These are phyloP conservation scores for Gila orcuttii DNA, from an alignment of 2,113 vertebrate species.

Conservation along the genomic window DNA sequence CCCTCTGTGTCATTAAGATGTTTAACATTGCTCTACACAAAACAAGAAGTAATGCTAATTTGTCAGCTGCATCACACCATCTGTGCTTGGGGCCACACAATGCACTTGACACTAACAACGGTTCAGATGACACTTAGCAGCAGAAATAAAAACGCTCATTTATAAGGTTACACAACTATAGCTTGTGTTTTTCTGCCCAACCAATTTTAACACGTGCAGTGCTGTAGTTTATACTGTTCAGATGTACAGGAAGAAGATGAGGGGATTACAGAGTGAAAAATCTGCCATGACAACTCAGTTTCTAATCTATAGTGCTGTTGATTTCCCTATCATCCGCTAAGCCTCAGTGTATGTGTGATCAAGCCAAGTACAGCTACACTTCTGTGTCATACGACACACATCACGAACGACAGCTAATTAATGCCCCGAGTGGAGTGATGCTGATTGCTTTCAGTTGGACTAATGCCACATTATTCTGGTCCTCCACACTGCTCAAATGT, in stretches of 20 bases:
- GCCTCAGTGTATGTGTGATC: conserved; percentile 29
- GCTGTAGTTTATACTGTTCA: background rate
- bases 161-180: background rate
- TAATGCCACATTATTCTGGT: conserved; percentile 53
- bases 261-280: background rate
- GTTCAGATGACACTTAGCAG: background rate
- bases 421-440: conserved; percentile 47
- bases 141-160: background rate
- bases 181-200: background rate
- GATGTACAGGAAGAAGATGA: background rate
- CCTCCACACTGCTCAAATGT: conserved; percentile 38
- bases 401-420: conserved; percentile 52
- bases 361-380: conserved; percentile 8
- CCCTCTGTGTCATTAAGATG: background rate
- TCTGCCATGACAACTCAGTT: conserved; percentile 13
- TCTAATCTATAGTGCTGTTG: conserved; percentile 36
- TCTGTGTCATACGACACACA: conserved; percentile 48
- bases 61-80: background rate
- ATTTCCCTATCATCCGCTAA: conserved; percentile 41
- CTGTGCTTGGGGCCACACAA: conserved; percentile 11
- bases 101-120: conserved; percentile 12
- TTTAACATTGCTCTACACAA: background rate
- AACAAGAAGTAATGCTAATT: conserved; percentile 19
- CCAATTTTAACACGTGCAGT: background rate
- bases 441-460: conserved; percentile 52